Conservation (phyloP, 2,113 vertebrate species). For the Strix aluco region DNA sequence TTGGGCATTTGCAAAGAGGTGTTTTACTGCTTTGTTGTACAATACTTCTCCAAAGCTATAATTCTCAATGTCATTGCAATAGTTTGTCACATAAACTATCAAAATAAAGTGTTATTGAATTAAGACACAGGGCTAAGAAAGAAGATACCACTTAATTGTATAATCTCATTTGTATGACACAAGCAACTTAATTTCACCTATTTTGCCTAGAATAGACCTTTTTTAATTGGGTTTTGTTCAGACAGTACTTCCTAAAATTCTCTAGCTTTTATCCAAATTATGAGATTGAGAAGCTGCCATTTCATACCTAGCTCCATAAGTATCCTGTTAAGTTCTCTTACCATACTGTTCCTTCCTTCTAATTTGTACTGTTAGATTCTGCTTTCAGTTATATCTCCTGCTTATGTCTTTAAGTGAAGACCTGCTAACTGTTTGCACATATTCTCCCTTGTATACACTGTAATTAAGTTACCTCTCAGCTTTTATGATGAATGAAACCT, state of each 20-base stretch:
- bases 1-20: neutral
- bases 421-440: neutral
- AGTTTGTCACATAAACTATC: neutral
- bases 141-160: neutral
- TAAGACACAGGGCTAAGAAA: neutral
- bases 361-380: neutral
- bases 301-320: neutral
- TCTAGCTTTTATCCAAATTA: neutral
- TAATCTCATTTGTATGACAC: neutral
- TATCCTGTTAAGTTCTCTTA: neutral
- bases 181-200: neutral
- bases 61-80: neutral
- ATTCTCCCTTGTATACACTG: neutral
- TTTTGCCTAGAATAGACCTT: neutral
- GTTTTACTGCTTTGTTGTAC: neutral
- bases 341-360: neutral
- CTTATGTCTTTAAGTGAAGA: neutral
- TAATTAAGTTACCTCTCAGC: neutral
- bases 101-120: neutral
- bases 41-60: neutral
- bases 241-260: neutral
- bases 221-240: neutral
- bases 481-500: neutral
- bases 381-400: neutral
- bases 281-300: neutral